A percentile compares a stretch with the other conserved stretches of the same genome.
Evolutionary conservation across 2,888 invertebrate species (phyloP).

Genomic region (Pardosa pseudoannulata): DNA sequence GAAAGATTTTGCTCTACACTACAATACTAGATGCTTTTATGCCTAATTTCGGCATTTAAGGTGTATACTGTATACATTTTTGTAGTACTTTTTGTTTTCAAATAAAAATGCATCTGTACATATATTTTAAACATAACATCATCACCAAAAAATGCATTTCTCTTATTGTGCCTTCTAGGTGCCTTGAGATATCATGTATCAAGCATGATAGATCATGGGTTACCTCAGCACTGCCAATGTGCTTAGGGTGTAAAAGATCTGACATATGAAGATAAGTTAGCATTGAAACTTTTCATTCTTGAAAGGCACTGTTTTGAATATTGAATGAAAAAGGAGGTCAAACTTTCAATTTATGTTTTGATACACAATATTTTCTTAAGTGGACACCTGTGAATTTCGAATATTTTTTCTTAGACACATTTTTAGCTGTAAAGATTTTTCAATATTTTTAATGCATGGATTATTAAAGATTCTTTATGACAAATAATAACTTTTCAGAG

Average conservation of each 20-base stretch:
- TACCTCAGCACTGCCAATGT: slow-evolving; percentile 45
- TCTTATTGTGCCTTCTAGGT: slow-evolving; percentile 62
- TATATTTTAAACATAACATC: slow-evolving; percentile 54
- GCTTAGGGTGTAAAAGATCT: slow-evolving; percentile 36
- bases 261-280: not conserved
- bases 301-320: not conserved
- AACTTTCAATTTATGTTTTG: not conserved
- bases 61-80: not conserved
- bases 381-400: too few species aligned
- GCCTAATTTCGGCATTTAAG: not conserved
- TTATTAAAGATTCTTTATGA: not conserved
- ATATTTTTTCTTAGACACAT: not conserved
- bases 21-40: not conserved
- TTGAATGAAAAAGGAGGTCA: not conserved
- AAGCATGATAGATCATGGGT: slow-evolving; percentile 37
- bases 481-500: not conserved
- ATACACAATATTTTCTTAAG: not conserved
- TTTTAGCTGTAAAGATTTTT: not conserved
- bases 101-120: slow-evolving; percentile 2
- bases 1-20: not conserved
- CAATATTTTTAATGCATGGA: not conserved
- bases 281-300: not conserved
- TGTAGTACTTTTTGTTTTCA: slow-evolving; percentile 6
- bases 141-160: slow-evolving; percentile 49
- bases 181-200: slow-evolving; percentile 36